Base-by-base conservation (phyloP, 2,888 invertebrate genomes). In the Petrolisthes cinctipes region DNA sequence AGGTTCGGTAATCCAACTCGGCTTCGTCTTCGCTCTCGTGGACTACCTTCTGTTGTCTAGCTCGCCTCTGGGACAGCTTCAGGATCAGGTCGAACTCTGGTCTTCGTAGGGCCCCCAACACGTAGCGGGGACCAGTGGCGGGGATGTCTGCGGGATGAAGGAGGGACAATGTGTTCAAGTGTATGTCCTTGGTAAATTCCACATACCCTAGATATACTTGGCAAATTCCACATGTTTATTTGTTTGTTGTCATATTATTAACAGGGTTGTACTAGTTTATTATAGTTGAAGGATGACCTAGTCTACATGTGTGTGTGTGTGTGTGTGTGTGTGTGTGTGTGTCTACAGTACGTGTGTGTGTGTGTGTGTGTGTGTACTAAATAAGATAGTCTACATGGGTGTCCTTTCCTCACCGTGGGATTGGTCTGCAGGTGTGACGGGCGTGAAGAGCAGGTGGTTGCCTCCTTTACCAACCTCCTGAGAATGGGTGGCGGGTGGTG, bases 61-160 rank as follows among this genome's bases (percentile, higher is more conserved):
- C 53, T 14, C 71, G 53, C 66, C 68, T 71, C 37, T 82, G 81
- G 53, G 82, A 85, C 9, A 82, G 81, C 20, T 82, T 75, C 82
- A 88, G 85, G 78, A 88, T 85, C 56, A 88, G 81, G 61, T 88
- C 85, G 61, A 88, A 88, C 71, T 88, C 88, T 5, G 88, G 85
- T 4, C 88, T 82, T 71, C 88, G 20, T 23, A 88, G 79, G 4
- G 88, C 88, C 14, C 88, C 88, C 5, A 88, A 71, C 23, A 88
- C 85, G 71, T 82, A 88, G 53, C 85, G 73, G n/a, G 88, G 85
- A 5, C 85, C 88, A 17, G 85, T 82, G 5, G 88, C 85, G 37
- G 75, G 61, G 4, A 66, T 11, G 5, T 71, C 88, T 88, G 88
- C 0, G 54, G 71, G 80, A 20, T 14, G 6, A 14, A 17, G 7